Base-by-base conservation (phyloP, 1,140 invertebrate species). In the Parapsyche elsis region DNA sequence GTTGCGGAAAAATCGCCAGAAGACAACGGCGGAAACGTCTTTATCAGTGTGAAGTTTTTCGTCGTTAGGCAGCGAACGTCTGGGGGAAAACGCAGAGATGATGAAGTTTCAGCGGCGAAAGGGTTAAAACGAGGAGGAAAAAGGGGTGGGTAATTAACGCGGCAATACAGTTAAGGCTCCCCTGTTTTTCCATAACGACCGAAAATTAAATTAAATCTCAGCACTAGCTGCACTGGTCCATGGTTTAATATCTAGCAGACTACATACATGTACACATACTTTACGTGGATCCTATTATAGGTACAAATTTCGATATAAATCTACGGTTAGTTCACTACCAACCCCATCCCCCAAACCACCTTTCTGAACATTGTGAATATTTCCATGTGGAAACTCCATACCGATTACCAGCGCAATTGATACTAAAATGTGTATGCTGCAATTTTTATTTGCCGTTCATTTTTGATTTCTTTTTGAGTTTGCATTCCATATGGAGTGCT, bases 151-250 rank as follows among this genome's bases (percentile, higher is more conserved):
- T 64, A 77, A 77, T 77, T 77, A 77, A 77, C 75, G 23, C 24
- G 75, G 16, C 73, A 24, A 49, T 49, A 74, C 21, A 49, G 71
- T 49, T 46, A 53, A 38, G n/a, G 4, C n/a, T n/a, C n/a, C 53
- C 49, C 53, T 75, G 57, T 77, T 64, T 77, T 64, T 38, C 24
- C 24, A 77, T 30, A 64, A 67, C 26, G 59, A 30, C 73, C 12
- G 12, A 7, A 73, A 77, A 77, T 77, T 64, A 59, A 64, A 77
- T 77, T 44, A 64, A 64, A 77, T 64, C 57, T 44, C 7, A 23
- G 24, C 21, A 61, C 23, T 59, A n/a, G n/a, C 24, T 19, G 5
- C 61, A 53, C 49, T 53, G 16, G 10, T 53, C 4, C 49, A 53
- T 53, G 10, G 4, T 53, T 53, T 12, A 12, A 53, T 5, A 53